phyloP scores from a whole-genome alignment of 2,797 vertebrate genomes.

The Coluber constrictor region DNA sequence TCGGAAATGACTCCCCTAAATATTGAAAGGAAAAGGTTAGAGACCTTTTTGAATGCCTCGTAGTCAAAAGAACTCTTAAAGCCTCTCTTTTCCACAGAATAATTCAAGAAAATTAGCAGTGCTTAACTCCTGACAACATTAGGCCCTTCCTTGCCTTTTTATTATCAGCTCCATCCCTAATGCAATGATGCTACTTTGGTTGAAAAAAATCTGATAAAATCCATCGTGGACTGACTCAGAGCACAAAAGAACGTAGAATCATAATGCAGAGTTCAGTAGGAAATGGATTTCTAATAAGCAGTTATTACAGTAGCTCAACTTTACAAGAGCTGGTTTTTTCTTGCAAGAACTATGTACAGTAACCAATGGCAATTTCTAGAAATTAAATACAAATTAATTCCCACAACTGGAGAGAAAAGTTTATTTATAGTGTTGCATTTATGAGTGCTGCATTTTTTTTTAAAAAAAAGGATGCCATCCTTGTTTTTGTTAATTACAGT shows the following conservation, averaged over 20 bases:
- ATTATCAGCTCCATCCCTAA: neutral
- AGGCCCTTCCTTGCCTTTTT: accelerated
- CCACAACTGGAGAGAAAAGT: constrained; percentile 65
- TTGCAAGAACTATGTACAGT: constrained; percentile 65
- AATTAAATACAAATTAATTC: constrained; percentile 79
- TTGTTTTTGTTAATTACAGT: constrained; percentile 73
- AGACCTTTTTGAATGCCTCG: neutral
- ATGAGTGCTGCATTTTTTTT: constrained; percentile 65
- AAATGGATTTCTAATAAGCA: constrained; percentile 44
- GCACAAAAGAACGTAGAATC: neutral
- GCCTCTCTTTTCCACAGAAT: neutral
- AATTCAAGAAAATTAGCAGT: neutral
- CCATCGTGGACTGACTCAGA: neutral
- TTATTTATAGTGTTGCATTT: constrained; percentile 76
- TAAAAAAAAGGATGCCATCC: constrained; percentile 50
- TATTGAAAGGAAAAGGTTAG: neutral
- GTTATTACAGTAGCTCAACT: constrained; percentile 19
- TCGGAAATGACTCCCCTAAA: neutral
- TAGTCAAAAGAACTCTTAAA: neutral
- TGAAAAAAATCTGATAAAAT: neutral
- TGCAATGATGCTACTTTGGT: neutral
- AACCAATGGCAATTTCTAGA: constrained; percentile 73
- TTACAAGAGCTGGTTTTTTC: constrained; percentile 63
- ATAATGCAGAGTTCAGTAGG: neutral
- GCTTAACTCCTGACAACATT: neutral